phyloP scores from a whole-genome alignment of 2,113 vertebrate species.

The Scomber japonicus region DNA sequence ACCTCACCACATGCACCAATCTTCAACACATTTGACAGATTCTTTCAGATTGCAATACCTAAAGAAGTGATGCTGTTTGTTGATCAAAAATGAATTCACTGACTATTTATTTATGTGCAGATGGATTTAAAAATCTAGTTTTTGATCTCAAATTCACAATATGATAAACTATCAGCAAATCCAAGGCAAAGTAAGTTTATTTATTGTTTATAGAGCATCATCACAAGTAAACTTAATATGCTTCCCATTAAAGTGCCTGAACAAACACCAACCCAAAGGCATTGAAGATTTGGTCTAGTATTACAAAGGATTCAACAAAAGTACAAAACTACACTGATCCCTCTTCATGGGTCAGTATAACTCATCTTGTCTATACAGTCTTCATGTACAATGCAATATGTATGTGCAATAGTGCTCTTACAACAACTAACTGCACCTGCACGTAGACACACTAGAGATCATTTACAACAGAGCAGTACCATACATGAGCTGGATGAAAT shows the following conservation, averaged over 20 bases:
- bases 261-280: not conserved
- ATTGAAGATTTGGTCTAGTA: not conserved
- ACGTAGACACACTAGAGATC: not conserved
- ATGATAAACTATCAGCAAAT: not conserved
- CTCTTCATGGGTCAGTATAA: not conserved
- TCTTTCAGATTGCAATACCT: not conserved
- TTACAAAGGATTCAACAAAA: constrained; percentile 3
- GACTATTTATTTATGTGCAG: not conserved
- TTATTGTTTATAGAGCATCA: not conserved
- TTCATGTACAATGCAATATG: not conserved
- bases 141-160: constrained; percentile 4
- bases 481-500: constrained; percentile 17
- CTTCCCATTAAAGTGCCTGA: not conserved
- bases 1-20: not conserved
- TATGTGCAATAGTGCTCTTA: not conserved
- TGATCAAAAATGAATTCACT: not conserved
- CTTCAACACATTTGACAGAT: not conserved
- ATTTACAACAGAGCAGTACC: constrained; percentile 20
- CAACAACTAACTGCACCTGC: constrained; percentile 6
- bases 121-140: not conserved
- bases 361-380: not conserved
- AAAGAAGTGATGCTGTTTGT: not conserved
- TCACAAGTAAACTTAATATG: not conserved
- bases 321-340: not conserved
- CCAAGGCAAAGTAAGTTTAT: not conserved